A percentile compares a stretch with the other conserved stretches of the same genome.
phyloP scores from a whole-genome alignment of 2,113 vertebrate species.

The Gopherus evgoodei region DNA sequence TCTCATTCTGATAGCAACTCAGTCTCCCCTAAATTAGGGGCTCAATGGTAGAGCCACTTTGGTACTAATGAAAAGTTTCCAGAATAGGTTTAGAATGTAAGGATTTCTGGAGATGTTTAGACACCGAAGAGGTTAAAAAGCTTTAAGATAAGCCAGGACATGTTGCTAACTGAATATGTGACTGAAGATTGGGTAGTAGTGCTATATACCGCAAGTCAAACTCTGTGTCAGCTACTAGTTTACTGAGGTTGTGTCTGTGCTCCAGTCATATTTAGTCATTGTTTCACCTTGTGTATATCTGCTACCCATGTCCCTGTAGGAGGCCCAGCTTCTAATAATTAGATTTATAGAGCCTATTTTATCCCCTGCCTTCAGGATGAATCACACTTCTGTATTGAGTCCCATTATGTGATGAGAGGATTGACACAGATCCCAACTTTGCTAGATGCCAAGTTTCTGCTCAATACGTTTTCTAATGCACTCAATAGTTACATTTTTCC shows the following conservation, averaged over 20 bases:
- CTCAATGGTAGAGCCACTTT: not conserved
- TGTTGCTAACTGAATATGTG: not conserved
- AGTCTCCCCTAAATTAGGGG: not conserved
- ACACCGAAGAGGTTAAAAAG: not conserved
- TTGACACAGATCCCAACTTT: not conserved
- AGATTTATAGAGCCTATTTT: not conserved
- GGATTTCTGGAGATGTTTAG: not conserved
- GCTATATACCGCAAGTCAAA: accelerated
- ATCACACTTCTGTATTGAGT: not conserved
- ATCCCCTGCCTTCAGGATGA: not conserved
- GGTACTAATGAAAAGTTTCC: not conserved
- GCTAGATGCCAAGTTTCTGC: not conserved
- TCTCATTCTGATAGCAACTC: not conserved
- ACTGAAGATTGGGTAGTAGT: not conserved
- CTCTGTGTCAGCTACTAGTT: accelerated
- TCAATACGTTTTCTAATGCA: not conserved
- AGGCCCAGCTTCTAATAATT: not conserved
- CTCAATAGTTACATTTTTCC: not conserved
- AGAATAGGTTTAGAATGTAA: accelerated
- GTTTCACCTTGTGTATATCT: not conserved
- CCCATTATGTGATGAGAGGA: not conserved
- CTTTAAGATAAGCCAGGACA: not conserved
- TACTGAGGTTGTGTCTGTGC: not conserved
- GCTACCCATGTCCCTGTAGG: not conserved
- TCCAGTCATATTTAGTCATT: not conserved